Conservation (phyloP, 2,113 vertebrate species). For the Lamprotornis superbus region DNA sequence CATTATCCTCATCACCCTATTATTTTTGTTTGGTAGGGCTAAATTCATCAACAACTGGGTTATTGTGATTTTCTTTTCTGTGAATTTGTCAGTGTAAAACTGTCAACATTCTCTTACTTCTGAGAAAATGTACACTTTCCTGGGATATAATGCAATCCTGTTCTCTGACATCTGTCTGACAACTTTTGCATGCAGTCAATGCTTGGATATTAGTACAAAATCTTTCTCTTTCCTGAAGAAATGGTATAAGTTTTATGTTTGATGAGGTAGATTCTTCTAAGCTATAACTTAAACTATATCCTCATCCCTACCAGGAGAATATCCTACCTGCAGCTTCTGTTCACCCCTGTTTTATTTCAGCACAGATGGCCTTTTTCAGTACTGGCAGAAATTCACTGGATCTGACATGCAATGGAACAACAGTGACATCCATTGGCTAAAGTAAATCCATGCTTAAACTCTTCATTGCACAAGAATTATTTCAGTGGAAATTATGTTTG, state of each 20-base stretch:
- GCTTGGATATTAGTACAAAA: neutral
- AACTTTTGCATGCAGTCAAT: neutral
- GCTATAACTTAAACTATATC: neutral
- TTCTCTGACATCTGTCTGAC: neutral
- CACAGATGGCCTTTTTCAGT: neutral
- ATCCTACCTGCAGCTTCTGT: neutral
- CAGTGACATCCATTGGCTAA: constrained; percentile 66
- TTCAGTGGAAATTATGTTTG: neutral
- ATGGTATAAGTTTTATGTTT: neutral
- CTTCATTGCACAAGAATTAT: neutral
- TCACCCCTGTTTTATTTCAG: neutral
- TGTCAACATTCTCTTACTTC: neutral
- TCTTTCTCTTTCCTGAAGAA: neutral
- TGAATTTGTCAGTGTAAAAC: neutral
- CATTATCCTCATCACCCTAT: neutral
- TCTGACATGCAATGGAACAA: constrained; percentile 33
- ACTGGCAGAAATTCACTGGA: neutral
- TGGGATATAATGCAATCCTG: neutral
- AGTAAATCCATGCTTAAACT: neutral
- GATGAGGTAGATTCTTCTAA: neutral
- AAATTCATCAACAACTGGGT: neutral
- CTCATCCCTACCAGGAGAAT: neutral
- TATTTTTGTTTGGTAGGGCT: neutral
- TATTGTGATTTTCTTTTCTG: neutral
- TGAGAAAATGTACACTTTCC: neutral